phyloP scores from a whole-genome alignment of 2,888 invertebrate species.

The Melipona beecheii region DNA sequence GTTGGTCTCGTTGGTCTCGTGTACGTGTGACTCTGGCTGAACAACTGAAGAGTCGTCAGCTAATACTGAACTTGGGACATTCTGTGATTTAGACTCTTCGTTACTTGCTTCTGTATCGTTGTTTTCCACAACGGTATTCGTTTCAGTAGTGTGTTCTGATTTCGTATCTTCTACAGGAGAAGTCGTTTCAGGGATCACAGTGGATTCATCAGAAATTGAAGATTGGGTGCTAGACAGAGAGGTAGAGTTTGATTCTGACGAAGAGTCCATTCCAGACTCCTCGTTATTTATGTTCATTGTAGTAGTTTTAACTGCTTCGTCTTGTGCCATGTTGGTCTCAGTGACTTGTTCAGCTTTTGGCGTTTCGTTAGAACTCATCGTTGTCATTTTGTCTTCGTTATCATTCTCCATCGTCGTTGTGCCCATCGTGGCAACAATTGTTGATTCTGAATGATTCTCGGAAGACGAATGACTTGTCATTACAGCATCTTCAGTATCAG shows the following conservation, averaged over 20 bases:
- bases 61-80: background rate
- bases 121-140: background rate
- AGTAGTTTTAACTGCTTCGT: constrained; percentile 14
- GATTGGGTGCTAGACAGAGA: constrained; percentile 8
- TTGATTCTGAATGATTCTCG: background rate
- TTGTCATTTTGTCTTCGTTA: constrained; percentile 20
- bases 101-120: constrained; percentile 32
- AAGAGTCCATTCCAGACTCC: background rate
- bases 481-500: background rate
- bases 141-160: constrained; percentile 36
- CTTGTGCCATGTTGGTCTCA: constrained; percentile 3
- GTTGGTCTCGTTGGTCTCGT: constrained; percentile 69
- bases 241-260: constrained; percentile 3
- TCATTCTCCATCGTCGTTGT: background rate
- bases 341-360: constrained; percentile 10
- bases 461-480: background rate
- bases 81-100: constrained; percentile 11
- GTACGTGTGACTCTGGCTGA: background rate
- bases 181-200: constrained; percentile 11
- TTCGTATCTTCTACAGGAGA: background rate
- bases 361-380: constrained; percentile 2
- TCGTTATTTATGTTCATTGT: background rate
- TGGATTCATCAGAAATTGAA: constrained; percentile 9
- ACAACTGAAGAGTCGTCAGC: background rate
- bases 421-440: background rate